Base-by-base conservation (phyloP, 1,140 invertebrate genomes). In the Brachionus sp. region DNA sequence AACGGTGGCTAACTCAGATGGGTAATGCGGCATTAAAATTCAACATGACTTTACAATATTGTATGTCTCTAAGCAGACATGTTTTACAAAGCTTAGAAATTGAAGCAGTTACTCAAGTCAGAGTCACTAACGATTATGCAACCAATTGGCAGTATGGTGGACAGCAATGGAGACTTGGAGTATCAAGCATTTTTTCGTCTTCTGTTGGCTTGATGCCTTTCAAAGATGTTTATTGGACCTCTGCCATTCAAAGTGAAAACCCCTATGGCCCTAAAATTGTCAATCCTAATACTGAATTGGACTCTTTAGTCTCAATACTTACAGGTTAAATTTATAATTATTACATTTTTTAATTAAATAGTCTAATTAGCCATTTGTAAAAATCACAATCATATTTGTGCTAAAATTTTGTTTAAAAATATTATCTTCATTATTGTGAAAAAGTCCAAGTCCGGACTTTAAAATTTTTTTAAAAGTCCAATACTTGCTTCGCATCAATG, bases 191-290 rank as follows among this genome's bases (percentile, higher is more conserved):
- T 19, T 86, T 87, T 68, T 86, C 86, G 3, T 66, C 86, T 82
- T 86, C 87, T 5, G 35, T 88, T 7, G 86, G 86, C 25, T 29
- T 88, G 3, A 86, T 86, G 7, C 87, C 87, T 10, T 87, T 84
- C 57, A 88, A 88, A 82, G 87, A 88, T 84, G 87, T 86, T 9
- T 87, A 87, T 77, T 88, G 87, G 86, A 85, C 87, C 5, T 86
- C 85, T 13, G 53, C 83, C n/a, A 64, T 6, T 10, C 87, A 88
- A 66, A 85, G 85, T 37, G 87, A 86, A 57, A 87, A 87, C 78
- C 83, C 84, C 5, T 86, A 86, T 57, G 68, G 75, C n/a, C n/a
- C 57, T 0, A 80, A 42, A 83, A 77, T 57, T 66, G 82, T 44
- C 12, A 85, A 85, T 46, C 44, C 85, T 9, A 77, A 86, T 57